phyloP scores from a whole-genome alignment of 2,797 vertebrate species.

The Sparidentex hasta region DNA sequence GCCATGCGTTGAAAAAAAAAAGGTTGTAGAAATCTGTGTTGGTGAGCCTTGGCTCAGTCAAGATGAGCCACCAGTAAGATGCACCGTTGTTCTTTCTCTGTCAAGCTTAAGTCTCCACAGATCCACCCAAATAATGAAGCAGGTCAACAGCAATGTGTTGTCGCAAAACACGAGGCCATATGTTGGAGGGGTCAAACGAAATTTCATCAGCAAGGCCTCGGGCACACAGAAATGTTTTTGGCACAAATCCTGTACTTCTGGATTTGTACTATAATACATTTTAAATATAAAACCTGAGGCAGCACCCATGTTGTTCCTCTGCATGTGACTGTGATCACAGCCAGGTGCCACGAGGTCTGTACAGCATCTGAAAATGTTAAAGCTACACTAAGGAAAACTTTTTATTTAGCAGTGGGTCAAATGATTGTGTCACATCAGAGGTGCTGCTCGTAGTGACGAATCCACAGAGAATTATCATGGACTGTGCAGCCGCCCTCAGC shows the following conservation, averaged over 20 bases:
- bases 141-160: not conserved
- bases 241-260: not conserved
- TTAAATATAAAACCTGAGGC: not conserved
- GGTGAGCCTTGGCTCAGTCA: not conserved
- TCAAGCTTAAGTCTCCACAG: not conserved
- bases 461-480: too few species aligned
- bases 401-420: not conserved
- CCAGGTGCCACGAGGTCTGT: not conserved
- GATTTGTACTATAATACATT: not conserved
- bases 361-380: not conserved
- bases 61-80: not conserved
- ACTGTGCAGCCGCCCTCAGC: too few species aligned
- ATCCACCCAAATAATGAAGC: not conserved
- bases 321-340: not conserved
- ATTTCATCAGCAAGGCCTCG: not conserved
- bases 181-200: not conserved
- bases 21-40: too few species aligned
- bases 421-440: not conserved
- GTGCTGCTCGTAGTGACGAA: too few species aligned
- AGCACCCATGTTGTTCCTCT: not conserved
- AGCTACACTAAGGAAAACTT: not conserved
- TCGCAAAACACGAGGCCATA: not conserved
- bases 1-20: too few species aligned
- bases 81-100: not conserved
- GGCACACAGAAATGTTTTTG: not conserved